Base-by-base conservation (phyloP, 2,888 invertebrate species). In the Pantelozetes paolii region DNA sequence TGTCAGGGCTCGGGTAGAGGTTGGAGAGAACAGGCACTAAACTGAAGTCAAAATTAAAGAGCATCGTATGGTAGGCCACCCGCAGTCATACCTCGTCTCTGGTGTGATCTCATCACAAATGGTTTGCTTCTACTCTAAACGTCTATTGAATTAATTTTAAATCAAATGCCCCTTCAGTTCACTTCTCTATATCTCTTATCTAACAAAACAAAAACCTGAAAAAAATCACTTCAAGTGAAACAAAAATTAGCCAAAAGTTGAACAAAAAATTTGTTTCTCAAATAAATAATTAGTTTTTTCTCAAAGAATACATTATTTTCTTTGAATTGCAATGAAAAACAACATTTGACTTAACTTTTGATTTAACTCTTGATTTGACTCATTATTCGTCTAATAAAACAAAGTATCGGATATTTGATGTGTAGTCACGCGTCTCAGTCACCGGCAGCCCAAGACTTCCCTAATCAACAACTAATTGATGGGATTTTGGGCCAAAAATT, bases 401-500 rank as follows among this genome's bases (percentile, higher is more conserved):
- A 28, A 28, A 18, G 57, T 57, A 30, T 57, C 5, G 23, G 30
- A 57, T 28, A 57, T 57, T 20, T 28, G 18, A 30, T 30, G 57
- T 57, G 57, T 32, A 64, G 62, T 64, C 62, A 64, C 62, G 62
- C 62, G 62, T 64, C 36, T 20, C 45, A 28, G 57, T 57, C 36
- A 40, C 62, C 62, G 36, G 32, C n/a, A 64, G 11, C 15, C 20
- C 62, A 2, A 64, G 11, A 64, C 62, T 40, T 64, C 9, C 62
- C 62, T 64, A 64, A 64, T 64, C 32, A 36, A n/a, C 62, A 32
- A 64, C 62, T 64, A 64, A 64, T 64, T 64, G 62, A 64, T 64
- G 62, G 36, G 62, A 64, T 36, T 20, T 64, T 64, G 5, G 9
- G n/a, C 36, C 23, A 8, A 9, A 64, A 64, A n/a, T 28, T 30